Percentiles rank a stretch among this genome's conserved stretches.
These are phyloP conservation scores for Falco naumanni DNA, from an alignment of 2,797 vertebrate species.

Conservation along the genomic window DNA sequence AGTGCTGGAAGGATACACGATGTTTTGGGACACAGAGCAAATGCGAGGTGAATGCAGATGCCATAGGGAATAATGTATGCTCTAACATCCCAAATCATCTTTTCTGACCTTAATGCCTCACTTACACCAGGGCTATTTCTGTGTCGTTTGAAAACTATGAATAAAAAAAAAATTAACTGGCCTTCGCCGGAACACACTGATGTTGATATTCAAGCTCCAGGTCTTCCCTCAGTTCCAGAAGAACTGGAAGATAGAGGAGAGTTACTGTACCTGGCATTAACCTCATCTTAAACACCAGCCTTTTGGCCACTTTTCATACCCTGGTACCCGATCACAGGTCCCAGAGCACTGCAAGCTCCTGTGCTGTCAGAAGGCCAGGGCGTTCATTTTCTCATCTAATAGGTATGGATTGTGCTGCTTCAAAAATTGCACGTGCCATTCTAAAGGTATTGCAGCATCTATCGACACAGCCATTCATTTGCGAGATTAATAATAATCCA, in stretches of 20 bases:
- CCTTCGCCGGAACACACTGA: background rate
- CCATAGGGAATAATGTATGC: background rate
- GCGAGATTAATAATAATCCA: background rate
- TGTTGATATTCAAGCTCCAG: rapidly evolving
- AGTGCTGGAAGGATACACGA: rapidly evolving
- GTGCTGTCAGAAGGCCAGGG: background rate
- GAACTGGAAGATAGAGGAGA: background rate
- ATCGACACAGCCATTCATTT: background rate
- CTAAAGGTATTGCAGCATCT: background rate
- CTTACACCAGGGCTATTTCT: background rate
- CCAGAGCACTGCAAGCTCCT: background rate
- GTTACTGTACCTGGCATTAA: background rate
- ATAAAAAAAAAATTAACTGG: background rate
- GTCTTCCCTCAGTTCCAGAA: background rate
- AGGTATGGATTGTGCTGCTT: background rate
- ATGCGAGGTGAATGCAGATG: background rate
- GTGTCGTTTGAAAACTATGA: background rate
- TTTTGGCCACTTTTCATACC: background rate
- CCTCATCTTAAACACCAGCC: background rate
- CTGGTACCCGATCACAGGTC: background rate
- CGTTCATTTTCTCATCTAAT: background rate
- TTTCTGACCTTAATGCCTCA: background rate
- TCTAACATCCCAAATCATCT: background rate
- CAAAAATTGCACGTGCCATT: background rate
- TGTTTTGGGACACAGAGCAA: background rate